Evolutionary conservation across 2,888 invertebrate genomes (phyloP).

Genomic region (Nomada goodeniana): DNA sequence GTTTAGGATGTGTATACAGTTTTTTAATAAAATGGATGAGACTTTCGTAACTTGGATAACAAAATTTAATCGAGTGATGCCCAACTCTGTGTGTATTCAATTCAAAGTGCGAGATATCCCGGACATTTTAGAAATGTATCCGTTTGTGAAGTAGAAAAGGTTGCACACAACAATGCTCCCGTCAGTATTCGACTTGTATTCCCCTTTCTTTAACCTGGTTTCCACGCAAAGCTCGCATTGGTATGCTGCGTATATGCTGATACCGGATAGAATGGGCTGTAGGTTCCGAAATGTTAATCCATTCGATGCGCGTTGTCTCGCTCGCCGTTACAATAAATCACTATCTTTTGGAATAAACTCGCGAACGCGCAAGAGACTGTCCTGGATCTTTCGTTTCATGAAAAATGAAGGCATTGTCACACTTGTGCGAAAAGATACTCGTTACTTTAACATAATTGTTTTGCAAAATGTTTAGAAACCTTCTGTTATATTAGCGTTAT

Average conservation of each 20-base stretch:
- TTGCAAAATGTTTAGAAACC: background rate
- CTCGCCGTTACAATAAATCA: constrained; percentile 52
- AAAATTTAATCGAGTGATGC: too few species aligned
- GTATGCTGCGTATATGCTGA: constrained; percentile 61
- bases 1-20: constrained; percentile 80
- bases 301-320: constrained; percentile 48
- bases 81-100: too few species aligned
- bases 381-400: background rate
- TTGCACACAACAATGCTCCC: constrained; percentile 37
- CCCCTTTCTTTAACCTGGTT: constrained; percentile 72
- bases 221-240: constrained; percentile 68
- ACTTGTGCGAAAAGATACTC: background rate
- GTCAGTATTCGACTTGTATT: constrained; percentile 54
- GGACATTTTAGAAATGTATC: too few species aligned
- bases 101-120: too few species aligned
- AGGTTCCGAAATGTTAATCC: constrained; percentile 61
- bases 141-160: too few species aligned
- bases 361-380: background rate
- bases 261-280: constrained; percentile 44
- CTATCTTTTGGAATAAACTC: constrained; percentile 38
- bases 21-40: constrained; percentile 68
- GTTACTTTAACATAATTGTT: background rate
- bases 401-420: background rate
- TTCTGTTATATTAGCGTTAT: background rate
- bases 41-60: too few species aligned